These are phyloP conservation scores for Lampris incognitus DNA, from an alignment of 2,113 vertebrate species.

Conservation along the genomic window DNA sequence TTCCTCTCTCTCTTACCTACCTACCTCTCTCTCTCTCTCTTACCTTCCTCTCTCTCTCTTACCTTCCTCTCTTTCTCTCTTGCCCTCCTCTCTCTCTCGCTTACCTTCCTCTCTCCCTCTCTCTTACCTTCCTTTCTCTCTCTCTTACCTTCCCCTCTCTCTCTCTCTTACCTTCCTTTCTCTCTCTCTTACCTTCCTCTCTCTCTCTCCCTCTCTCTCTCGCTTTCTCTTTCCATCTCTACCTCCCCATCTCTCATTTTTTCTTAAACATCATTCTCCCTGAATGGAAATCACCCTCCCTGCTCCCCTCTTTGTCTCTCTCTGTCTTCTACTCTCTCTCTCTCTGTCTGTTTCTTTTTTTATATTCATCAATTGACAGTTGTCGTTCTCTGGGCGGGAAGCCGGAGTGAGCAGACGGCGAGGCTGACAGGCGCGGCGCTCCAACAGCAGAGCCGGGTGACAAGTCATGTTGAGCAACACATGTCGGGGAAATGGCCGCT, in stretches of 20 bases:
- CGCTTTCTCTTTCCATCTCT: conserved; percentile 39
- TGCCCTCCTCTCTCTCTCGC: not conserved
- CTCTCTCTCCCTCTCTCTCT: conserved; percentile 1
- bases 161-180: too few species aligned
- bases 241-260: conserved; percentile 1
- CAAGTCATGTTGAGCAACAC: conserved; percentile 50
- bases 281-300: conserved; percentile 58
- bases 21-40: not conserved
- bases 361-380: conserved; percentile 52
- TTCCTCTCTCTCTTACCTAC: too few species aligned
- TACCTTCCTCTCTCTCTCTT: not conserved
- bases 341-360: conserved; percentile 9
- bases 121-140: not conserved
- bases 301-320: conserved; percentile 21
- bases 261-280: conserved; percentile 27
- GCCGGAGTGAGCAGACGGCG: conserved; percentile 66
- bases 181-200: conserved; percentile 1
- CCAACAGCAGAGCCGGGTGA: conserved; percentile 48
- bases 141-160: too few species aligned
- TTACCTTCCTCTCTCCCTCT: not conserved
- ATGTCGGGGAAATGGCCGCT: conserved; percentile 53
- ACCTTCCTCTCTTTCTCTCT: not conserved
- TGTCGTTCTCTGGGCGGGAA: conserved; percentile 55
- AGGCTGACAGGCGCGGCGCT: conserved; percentile 60
- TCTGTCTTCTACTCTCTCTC: conserved; percentile 32